Percentiles rank a stretch among this genome's conserved stretches.
Conservation (phyloP, 2,888 invertebrate genomes). For the Caenorhabditis panamensis region DNA sequence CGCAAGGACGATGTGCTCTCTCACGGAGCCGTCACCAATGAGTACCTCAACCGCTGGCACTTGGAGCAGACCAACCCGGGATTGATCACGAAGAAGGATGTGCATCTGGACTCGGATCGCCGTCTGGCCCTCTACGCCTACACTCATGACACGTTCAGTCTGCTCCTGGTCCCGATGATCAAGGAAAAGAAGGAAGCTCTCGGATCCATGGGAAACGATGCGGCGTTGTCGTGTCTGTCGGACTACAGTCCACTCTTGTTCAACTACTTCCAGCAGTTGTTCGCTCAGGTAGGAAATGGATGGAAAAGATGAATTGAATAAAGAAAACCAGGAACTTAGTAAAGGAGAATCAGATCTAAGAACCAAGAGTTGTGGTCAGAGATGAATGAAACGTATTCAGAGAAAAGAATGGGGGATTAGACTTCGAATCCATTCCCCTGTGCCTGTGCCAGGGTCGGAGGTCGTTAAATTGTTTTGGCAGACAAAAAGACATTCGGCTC, state of each 20-base stretch:
- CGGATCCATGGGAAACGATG: constrained; percentile 99
- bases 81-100: constrained; percentile 68
- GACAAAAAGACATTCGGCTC: constrained; percentile 24
- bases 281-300: constrained; percentile 89
- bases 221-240: constrained; percentile 96
- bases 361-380: neutral
- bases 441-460: constrained; percentile 1
- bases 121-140: constrained; percentile 93
- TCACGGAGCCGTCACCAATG: constrained; percentile 80
- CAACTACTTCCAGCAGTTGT: constrained; percentile 98
- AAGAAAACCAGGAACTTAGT: neutral
- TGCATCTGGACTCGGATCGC: constrained; percentile 86
- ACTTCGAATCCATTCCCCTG: neutral
- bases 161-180: constrained; percentile 96
- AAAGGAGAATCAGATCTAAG: neutral
- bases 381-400: neutral
- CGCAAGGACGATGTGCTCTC: constrained; percentile 81
- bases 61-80: constrained; percentile 69
- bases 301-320: neutral
- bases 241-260: constrained; percentile 94
- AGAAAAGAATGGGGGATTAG: constrained; percentile 7
- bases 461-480: constrained; percentile 53
- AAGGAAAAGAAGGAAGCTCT: constrained; percentile 97
- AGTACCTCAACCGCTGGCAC: constrained; percentile 77
- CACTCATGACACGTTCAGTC: constrained; percentile 94